phyloP scores from a whole-genome alignment of 2,888 invertebrate species.

The Hypselothyrea guttata region DNA sequence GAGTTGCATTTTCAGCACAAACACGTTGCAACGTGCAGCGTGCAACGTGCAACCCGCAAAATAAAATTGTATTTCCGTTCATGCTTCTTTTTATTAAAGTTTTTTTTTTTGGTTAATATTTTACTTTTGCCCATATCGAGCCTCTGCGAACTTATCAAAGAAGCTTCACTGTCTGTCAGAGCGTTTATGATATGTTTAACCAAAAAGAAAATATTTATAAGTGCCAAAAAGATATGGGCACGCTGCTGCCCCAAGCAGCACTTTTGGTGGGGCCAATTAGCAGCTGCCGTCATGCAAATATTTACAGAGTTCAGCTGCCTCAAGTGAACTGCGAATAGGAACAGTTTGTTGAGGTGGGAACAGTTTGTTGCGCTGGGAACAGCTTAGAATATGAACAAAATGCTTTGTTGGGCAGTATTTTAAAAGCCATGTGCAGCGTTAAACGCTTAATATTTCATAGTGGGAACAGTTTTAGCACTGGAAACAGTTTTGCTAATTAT shows the following conservation, averaged over 20 bases:
- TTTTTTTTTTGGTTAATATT: no score
- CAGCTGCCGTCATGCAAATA: slow-evolving; percentile 54
- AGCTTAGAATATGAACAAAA: no score
- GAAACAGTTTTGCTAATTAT: slow-evolving; percentile 1
- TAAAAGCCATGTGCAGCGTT: no score
- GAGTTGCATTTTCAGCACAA: slow-evolving; percentile 55
- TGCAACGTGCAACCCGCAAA: slow-evolving; percentile 8
- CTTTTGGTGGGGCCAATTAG: slow-evolving; percentile 54
- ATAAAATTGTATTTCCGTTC: slow-evolving; percentile 62
- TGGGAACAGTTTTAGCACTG: no score
- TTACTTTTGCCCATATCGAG: slow-evolving; percentile 27
- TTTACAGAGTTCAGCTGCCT: slow-evolving; percentile 16
- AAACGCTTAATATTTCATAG: no score
- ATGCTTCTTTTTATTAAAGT: slow-evolving; percentile 16
- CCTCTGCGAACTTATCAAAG: slow-evolving; percentile 58
- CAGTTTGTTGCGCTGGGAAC: no score
- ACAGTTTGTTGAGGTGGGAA: no score
- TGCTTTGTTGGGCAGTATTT: no score
- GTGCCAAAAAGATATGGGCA: slow-evolving; percentile 50
- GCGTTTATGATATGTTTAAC: slow-evolving; percentile 60
- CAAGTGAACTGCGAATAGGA: not conserved
- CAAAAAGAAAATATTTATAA: slow-evolving; percentile 19
- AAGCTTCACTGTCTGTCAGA: slow-evolving; percentile 63
- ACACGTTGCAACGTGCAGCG: slow-evolving; percentile 10
- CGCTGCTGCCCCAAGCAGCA: slow-evolving; percentile 3